Conservation (phyloP, 2,797 vertebrate genomes). For the Parauchenoglanis ngamensis region DNA sequence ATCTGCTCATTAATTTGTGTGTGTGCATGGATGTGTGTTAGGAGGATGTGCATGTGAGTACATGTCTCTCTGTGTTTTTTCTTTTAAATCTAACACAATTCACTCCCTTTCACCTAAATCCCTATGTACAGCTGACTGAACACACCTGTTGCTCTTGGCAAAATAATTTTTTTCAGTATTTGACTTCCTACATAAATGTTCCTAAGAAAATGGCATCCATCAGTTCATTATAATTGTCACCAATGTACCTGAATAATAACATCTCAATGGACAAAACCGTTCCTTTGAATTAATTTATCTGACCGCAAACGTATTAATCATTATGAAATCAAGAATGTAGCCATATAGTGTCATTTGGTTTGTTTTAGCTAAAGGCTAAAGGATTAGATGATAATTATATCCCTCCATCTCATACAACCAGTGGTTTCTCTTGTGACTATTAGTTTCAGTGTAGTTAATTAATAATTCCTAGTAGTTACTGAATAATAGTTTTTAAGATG, state of each 20-base stretch:
- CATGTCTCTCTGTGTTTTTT: background rate
- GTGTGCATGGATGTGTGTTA: background rate
- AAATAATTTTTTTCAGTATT: background rate
- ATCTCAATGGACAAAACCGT: background rate
- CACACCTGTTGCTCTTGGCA: slow-evolving; percentile 7
- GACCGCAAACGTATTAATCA: background rate
- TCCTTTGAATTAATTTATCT: background rate
- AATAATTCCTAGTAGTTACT: background rate
- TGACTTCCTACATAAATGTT: background rate
- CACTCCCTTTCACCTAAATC: background rate
- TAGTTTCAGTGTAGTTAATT: background rate
- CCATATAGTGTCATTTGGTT: background rate
- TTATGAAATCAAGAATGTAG: background rate
- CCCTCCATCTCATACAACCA: too few species aligned
- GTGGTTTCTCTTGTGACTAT: background rate
- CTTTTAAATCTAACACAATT: background rate
- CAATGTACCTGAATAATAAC: background rate
- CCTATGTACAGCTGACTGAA: background rate
- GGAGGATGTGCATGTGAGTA: background rate
- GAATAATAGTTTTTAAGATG: background rate
- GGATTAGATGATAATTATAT: background rate
- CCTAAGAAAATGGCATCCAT: background rate
- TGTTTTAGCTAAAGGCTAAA: background rate
- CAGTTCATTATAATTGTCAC: background rate
- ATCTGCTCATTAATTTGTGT: background rate